Base-by-base conservation (phyloP, 2,113 vertebrate species). In the Silurus meridionalis region DNA sequence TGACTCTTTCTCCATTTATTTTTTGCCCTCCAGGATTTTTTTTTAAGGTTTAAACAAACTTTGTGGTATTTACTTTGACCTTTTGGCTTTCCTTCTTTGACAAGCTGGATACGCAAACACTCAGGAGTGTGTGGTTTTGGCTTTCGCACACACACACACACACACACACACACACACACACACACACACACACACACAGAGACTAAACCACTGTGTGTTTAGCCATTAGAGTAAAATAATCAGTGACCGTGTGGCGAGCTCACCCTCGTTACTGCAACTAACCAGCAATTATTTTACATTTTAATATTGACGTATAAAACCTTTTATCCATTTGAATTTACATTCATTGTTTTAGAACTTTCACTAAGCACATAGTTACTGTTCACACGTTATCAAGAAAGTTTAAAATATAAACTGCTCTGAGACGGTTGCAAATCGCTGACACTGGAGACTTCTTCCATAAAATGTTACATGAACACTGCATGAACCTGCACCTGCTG, bases 391-490 rank as follows among this genome's bases (percentile, higher is more conserved):
- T 37, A 37, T 37, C 2, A 2, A 37, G 28, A 37, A 37, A 37
- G 28, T 37, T 37, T 37, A 37, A n/a, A n/a, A n/a, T n/a, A n/a
- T n/a, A n/a, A n/a, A n/a, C n/a, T n/a, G n/a, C n/a, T n/a, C n/a
- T n/a, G n/a, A n/a, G 9, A 64, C 64, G 25, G 25, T 37, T 37
- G 37, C n/a, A 64, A 69, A 15, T 3, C 5, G 11, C n/a, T 13
- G 64, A 69, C 66, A 15, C 66, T 69, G 66, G 66, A 69, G 66
- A 69, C 66, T 37, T n/a, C 66, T 69, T 69, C 61, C 19, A 63
- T 37, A 23, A 63, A 23, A 23, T 63, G 19, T 63, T 63, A 63
- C 6, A 63, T 63, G 23, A 63, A 23, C 19, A 63, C 61, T 5
- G 15, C 3, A 3, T 63, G 15, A 58, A 58, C 2, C 2, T 57